phyloP scores from a whole-genome alignment of 2,797 vertebrate genomes.

The Sternarchorhynchus goeldii region DNA sequence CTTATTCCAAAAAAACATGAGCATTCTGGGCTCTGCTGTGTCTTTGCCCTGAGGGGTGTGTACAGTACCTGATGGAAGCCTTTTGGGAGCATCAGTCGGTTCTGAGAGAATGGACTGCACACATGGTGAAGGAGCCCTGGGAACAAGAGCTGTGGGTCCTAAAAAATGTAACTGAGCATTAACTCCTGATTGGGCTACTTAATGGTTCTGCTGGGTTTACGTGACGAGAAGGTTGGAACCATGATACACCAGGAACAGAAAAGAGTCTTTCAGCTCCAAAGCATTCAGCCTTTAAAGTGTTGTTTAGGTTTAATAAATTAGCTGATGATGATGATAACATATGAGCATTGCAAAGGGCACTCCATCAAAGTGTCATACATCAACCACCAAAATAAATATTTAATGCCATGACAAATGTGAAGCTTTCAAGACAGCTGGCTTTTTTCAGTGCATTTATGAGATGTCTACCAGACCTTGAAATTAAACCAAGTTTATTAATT shows the following conservation, averaged over 20 bases:
- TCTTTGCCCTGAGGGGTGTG: neutral
- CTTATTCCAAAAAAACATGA: neutral
- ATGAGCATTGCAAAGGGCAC: slow-evolving; percentile 37
- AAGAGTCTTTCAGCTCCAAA: slow-evolving; percentile 22
- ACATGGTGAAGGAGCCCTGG: too few species aligned
- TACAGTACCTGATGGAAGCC: neutral
- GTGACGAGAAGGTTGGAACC: slow-evolving; percentile 20
- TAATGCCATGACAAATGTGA: slow-evolving; percentile 46
- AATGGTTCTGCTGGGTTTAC: slow-evolving; percentile 25
- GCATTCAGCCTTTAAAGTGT: slow-evolving; percentile 1
- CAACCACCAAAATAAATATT: slow-evolving; percentile 47
- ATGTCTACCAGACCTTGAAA: slow-evolving; percentile 47
- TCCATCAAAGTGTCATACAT: slow-evolving; percentile 51
- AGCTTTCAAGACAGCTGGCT: slow-evolving; percentile 44
- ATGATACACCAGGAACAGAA: slow-evolving; percentile 6
- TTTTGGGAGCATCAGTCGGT: neutral
- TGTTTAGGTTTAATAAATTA: slow-evolving; percentile 50
- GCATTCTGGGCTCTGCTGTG: neutral
- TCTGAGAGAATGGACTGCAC: neutral
- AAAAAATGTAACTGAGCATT: slow-evolving; percentile 17
- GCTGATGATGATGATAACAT: slow-evolving; percentile 48
- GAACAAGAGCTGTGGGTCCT: neutral
- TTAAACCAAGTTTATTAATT: slow-evolving; percentile 41
- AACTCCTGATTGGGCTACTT: slow-evolving; percentile 3
- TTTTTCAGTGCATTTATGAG: slow-evolving; percentile 37